Evolutionary conservation across 2,797 vertebrate genomes (phyloP).

Genomic region (Sebastes variabilis): DNA sequence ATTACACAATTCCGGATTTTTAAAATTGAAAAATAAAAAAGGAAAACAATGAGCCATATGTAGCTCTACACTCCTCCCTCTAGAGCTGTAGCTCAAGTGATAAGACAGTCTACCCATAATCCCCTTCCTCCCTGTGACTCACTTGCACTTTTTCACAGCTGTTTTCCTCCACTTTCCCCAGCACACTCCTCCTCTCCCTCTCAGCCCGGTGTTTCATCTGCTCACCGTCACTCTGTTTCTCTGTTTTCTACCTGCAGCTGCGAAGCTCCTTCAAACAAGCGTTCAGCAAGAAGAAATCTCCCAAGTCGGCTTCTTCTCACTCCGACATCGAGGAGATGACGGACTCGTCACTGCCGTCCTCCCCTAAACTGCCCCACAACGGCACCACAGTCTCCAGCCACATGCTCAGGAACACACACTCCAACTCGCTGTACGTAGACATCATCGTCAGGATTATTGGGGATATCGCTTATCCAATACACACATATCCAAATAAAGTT

Average conservation of each 20-base stretch:
- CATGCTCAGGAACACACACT: constrained; percentile 92
- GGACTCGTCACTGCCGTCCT: constrained; percentile 93
- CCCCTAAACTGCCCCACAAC: constrained; percentile 93
- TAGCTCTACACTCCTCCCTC: neutral
- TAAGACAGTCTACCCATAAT: constrained; percentile 23
- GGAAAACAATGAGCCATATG: neutral
- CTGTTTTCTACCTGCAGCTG: constrained; percentile 79
- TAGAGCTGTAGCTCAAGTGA: constrained; percentile 37
- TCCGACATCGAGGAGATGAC: constrained; percentile 99
- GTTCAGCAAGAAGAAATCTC: constrained; percentile 98
- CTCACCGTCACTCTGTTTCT: neutral
- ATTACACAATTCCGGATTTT: neutral
- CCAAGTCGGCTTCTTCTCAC: constrained; percentile 97
- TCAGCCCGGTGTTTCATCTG: neutral
- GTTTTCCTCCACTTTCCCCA: constrained; percentile 28
- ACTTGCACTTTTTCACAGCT: constrained; percentile 35
- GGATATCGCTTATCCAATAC: neutral
- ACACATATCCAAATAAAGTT: neutral
- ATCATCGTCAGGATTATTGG: neutral
- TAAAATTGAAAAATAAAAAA: neutral
- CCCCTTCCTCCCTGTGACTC: constrained; percentile 30
- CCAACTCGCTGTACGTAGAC: constrained; percentile 89
- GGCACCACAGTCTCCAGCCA: constrained; percentile 81
- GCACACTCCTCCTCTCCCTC: constrained; percentile 28
- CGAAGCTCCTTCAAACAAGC: constrained; percentile 99